Evolutionary conservation across 2,113 vertebrate species (phyloP).

Genomic region (Neofelis nebulosa): DNA sequence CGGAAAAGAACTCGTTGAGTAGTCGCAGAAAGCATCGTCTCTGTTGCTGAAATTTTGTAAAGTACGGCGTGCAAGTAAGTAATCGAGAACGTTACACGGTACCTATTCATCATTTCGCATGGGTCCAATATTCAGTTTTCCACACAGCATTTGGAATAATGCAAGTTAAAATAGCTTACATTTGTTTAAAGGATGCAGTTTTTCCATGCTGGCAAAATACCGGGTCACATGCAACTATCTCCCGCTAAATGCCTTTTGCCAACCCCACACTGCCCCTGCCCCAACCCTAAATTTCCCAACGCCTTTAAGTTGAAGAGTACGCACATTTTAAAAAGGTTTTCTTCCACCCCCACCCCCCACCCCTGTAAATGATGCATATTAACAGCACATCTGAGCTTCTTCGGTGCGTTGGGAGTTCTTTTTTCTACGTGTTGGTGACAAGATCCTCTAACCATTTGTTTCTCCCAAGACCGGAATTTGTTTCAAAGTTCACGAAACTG

Average conservation of each 20-base stretch:
- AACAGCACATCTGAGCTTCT: background rate
- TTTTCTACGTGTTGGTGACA: background rate
- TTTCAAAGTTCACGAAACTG: conserved; percentile 89
- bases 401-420: background rate
- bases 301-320: background rate
- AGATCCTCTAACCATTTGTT: conserved; percentile 39
- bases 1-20: background rate
- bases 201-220: background rate
- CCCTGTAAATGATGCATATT: background rate
- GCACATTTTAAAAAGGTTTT: background rate
- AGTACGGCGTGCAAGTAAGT: background rate
- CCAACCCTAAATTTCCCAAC: background rate
- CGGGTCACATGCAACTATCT: background rate
- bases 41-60: background rate
- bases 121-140: background rate
- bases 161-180: background rate
- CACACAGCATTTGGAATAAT: background rate
- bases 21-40: background rate
- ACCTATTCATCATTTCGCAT: background rate
- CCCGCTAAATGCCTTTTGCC: background rate
- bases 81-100: background rate
- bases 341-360: no score
- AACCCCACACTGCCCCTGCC: background rate
- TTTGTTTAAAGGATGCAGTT: background rate
- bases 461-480: conserved; percentile 88